phyloP scores from a whole-genome alignment of 1,140 invertebrate genomes.

The Drosophila serrata region DNA sequence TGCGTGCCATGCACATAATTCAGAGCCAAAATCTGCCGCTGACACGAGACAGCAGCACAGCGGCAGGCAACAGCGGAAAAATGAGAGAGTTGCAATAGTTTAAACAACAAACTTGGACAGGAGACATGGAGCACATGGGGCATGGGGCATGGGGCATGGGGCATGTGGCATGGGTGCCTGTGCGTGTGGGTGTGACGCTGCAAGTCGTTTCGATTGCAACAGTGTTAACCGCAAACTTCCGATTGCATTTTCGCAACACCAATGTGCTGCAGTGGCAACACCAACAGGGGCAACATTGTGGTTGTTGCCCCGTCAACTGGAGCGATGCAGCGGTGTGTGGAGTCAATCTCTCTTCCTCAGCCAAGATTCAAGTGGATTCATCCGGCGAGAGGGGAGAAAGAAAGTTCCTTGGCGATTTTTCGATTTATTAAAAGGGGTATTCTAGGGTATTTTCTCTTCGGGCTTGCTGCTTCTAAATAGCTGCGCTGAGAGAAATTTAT shows the following conservation, averaged over 20 bases:
- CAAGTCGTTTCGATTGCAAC: constrained; percentile 72
- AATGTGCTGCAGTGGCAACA: constrained; percentile 6
- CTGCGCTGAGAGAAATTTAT: not conserved
- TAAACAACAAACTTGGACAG: constrained; percentile 68
- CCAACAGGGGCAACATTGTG: constrained; percentile 14
- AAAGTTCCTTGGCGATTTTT: not conserved
- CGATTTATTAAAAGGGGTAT: constrained; percentile 4
- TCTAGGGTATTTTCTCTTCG: constrained; percentile 2
- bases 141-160: constrained; percentile 3
- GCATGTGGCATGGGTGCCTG: not conserved
- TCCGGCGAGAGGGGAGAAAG: not conserved
- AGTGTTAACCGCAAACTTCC: constrained; percentile 70
- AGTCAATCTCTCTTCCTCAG: constrained; percentile 1
- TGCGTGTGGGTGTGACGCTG: constrained; percentile 35
- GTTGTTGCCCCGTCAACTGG: constrained; percentile 6
- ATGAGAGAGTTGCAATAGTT: constrained; percentile 65
- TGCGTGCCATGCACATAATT: constrained; percentile 70
- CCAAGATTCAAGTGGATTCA: not conserved
- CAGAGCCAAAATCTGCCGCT: constrained; percentile 67
- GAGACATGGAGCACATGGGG: constrained; percentile 8
- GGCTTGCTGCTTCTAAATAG: not conserved
- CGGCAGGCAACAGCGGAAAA: constrained; percentile 44
- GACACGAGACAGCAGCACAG: constrained; percentile 47
- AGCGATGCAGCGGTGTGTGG: not conserved
- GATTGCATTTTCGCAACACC: constrained; percentile 61